Evolutionary conservation across 2,888 invertebrate genomes (phyloP), one percentile per base, ranked within the genome.

Genomic region (Drosophila longiperda): DNA sequence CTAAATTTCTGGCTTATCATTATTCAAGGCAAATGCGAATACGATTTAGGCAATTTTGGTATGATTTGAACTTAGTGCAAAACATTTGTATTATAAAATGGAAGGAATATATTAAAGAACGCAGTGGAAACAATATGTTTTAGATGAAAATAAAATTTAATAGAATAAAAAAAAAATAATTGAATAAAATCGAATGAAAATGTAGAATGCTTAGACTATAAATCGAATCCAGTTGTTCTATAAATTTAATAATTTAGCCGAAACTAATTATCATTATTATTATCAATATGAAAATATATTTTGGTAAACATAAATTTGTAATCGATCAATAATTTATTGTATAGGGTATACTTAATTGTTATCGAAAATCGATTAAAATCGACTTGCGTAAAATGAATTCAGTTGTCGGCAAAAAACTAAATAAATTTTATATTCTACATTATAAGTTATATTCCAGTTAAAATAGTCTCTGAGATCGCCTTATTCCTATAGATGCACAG

Each of bases 1-100:
- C 52, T 32, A 48, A 63, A 34, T 52, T 38, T 54, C 17, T 20
- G 9, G 40, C 66, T 64, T 33, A 82, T 80, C 66, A 64, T 45
- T 82, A 82, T 80, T 64, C 82, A 57, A 26, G 17, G 26, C 58
- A 23, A 50, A 55, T 48, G 23, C 9, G n/a, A 42, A 11, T n/a
- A 40, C 33, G 57, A 29, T 36, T 7, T 17, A 7, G 36, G 12
- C 23, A 29, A 36, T 32, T n/a, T 17, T 50, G 29, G 11, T 17
- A 3, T 42, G 8, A 15, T 12, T 23, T 26, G 26, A 3, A 52
- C 59, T 40, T 54, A n/a, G 32, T 55, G 26, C 9, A 11, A 29
- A 40, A 2, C 20, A 15, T 26, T 23, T 50, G 7, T 8, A 42
- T 8, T 9, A 2, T 12, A 11, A 15, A 7, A 0, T 23, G 17